Conservation (phyloP, 1,140 invertebrate species). For the Mycetomoellerius zeteki region DNA sequence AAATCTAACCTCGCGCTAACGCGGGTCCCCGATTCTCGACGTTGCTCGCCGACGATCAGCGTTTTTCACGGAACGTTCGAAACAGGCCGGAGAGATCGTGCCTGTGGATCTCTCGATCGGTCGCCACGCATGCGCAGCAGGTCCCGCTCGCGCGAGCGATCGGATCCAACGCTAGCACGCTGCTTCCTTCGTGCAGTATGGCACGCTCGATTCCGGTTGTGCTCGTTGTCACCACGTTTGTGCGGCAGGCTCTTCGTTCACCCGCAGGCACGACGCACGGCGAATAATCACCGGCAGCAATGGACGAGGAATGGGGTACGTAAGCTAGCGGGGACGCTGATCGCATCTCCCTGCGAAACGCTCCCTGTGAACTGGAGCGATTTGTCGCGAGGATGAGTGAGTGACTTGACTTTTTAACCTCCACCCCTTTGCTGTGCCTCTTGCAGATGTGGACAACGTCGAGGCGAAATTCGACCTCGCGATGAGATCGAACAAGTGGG, state of each 20-base stretch:
- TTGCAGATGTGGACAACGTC: slow-evolving; percentile 85
- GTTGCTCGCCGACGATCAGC: too few relatives aligned
- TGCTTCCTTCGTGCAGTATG: slow-evolving; percentile 74
- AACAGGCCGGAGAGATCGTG: not conserved
- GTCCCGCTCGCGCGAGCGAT: not conserved
- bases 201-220: slow-evolving; percentile 65
- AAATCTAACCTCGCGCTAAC: not conserved
- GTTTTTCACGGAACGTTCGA: not conserved
- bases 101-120: slow-evolving; percentile 5
- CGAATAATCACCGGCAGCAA: slow-evolving; percentile 65
- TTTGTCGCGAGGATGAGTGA: not conserved
- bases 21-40: too few relatives aligned
- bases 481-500: slow-evolving; percentile 92
- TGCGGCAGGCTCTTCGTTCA: slow-evolving; percentile 52
- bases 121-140: slow-evolving; percentile 37
- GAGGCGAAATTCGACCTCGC: slow-evolving; percentile 81
- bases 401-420: slow-evolving; percentile 70
- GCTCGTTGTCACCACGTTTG: slow-evolving; percentile 62
- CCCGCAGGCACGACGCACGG: slow-evolving; percentile 23
- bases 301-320: slow-evolving; percentile 76
- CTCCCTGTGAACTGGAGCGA: not conserved
- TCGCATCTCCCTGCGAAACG: not conserved
- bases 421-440: slow-evolving; percentile 25
- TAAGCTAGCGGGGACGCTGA: not conserved
- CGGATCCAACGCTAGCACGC: slow-evolving; percentile 58